Evolutionary conservation across 2,113 vertebrate species (phyloP), one percentile per base, ranked within the genome.

Genomic region (Nerophis lumbriciformis): DNA sequence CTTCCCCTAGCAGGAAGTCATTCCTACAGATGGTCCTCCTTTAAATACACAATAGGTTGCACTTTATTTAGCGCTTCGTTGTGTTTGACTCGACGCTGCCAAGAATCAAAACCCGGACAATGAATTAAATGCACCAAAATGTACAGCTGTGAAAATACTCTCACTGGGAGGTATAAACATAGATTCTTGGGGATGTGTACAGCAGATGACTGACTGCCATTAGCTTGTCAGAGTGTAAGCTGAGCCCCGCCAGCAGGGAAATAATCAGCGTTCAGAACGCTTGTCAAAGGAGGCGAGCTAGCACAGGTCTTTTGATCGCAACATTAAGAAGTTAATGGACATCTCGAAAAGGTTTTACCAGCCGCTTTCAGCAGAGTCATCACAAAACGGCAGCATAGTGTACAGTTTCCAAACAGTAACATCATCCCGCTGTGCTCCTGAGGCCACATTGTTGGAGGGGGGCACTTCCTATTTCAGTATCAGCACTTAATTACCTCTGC

Each of bases 181-280:
- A 6, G 12, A 67, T 50, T 21, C 70, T 67, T 15, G 13, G 65
- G 50, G 57, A 44, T 21, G 15, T 16, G n/a, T 59, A 15, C 13
- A 54, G 51, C 55, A 47, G 52, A 68, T 53, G 69, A 69, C 76
- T 76, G 51, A 69, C 77, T 69, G 63, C 53, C 66, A 83, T 80
- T 78, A 83, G 52, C 53, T 69, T 68, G 75, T 80, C 69, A 73
- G 61, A 57, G 13, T 36, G 19, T 38, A 73, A 62, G 36, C 60
- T 55, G 59, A 56, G 66, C 48, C 35, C 37, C 47, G 61, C 54
- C 60, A 66, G 50, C 52, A 48, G 48, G 62, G 58, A 76, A 82
- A 73, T 61, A 74, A 69, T 83, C 66, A 61, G 77, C 68, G 64
- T 55, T 56, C 68, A 57, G 39, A 76, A 71, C 76, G 62, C 58